These are phyloP conservation scores for Avahi laniger DNA, from an alignment of 2,797 vertebrate species.

Conservation along the genomic window DNA sequence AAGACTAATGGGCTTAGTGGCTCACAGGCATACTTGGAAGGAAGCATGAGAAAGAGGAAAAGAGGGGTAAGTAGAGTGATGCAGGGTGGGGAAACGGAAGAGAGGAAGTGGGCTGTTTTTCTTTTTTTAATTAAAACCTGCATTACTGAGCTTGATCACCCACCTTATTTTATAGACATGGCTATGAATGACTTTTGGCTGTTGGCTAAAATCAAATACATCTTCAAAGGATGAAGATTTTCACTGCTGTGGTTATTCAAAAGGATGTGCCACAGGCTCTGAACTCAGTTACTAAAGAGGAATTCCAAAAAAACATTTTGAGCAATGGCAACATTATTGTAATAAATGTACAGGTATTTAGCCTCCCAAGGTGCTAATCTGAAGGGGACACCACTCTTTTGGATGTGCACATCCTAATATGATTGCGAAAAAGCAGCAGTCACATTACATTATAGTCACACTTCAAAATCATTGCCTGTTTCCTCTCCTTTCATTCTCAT, in stretches of 20 bases:
- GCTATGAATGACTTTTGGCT: constrained; percentile 33
- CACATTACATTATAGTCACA: constrained; percentile 33
- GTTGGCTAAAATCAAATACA: constrained; percentile 44
- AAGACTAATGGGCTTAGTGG: neutral
- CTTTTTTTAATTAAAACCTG: neutral
- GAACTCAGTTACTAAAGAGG: constrained; percentile 46
- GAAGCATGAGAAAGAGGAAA: neutral
- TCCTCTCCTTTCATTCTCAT: constrained; percentile 26
- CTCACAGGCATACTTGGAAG: neutral
- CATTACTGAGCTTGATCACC: neutral
- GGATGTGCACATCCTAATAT: neutral
- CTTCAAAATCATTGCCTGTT: constrained; percentile 61
- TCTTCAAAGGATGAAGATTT: constrained; percentile 42
- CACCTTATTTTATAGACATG: constrained; percentile 36
- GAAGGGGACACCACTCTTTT: constrained; percentile 33
- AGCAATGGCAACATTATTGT: constrained; percentile 17
- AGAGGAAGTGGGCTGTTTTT: neutral
- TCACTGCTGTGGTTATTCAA: constrained; percentile 49
- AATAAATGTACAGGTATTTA: constrained; percentile 40
- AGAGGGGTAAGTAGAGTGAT: neutral
- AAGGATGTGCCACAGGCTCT: neutral
- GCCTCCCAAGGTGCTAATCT: constrained; percentile 30
- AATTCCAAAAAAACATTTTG: constrained; percentile 37
- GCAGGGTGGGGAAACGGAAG: neutral
- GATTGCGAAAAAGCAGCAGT: constrained; percentile 49